Evolutionary conservation across 1,140 invertebrate genomes (phyloP).

Genomic region (Neodiprion lecontei): DNA sequence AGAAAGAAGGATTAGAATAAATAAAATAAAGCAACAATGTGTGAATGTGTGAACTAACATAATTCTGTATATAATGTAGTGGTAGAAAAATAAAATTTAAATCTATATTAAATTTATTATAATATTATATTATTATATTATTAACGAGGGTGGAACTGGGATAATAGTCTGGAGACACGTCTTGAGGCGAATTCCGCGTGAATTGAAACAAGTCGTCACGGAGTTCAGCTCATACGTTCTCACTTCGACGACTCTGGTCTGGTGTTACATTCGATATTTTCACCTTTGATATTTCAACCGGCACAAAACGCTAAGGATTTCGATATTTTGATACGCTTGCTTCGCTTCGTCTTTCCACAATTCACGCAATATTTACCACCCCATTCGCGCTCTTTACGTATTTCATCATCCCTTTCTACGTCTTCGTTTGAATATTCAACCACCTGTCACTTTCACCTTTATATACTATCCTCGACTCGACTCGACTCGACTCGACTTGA

Average conservation of each 20-base stretch:
- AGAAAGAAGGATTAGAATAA: neutral
- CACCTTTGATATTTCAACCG: too few relatives aligned
- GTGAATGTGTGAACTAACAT: neutral
- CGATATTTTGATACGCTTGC: too few relatives aligned
- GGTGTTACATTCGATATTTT: too few relatives aligned
- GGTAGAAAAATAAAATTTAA: neutral
- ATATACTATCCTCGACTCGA: too few relatives aligned
- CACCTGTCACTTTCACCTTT: too few relatives aligned
- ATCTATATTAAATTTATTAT: neutral
- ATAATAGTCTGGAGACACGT: neutral
- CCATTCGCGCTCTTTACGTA: too few relatives aligned
- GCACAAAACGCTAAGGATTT: too few relatives aligned
- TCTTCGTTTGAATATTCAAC: too few relatives aligned
- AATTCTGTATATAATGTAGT: neutral
- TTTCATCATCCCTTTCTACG: too few relatives aligned
- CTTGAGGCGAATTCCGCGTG: neutral
- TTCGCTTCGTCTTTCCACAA: too few relatives aligned
- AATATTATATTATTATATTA: neutral
- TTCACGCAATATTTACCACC: too few relatives aligned
- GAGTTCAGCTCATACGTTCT: neutral
- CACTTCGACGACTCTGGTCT: neutral
- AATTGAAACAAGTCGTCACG: neutral
- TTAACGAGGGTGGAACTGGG: conserved; percentile 1
- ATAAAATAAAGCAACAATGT: neutral
- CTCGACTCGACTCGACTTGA: too few relatives aligned